Evolutionary conservation across 2,888 invertebrate species (phyloP).

Genomic region (Plagodis pulveraria): DNA sequence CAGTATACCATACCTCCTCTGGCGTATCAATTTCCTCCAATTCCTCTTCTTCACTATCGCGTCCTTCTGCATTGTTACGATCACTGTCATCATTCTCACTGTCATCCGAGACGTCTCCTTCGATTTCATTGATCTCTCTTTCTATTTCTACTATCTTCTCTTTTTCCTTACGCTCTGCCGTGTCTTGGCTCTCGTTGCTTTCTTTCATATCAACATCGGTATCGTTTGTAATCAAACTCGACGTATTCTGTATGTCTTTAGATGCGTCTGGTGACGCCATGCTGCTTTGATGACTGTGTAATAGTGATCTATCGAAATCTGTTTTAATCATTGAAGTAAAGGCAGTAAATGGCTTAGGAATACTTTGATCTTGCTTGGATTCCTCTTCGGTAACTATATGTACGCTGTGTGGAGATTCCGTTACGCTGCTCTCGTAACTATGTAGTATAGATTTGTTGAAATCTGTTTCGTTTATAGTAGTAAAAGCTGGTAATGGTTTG

Average conservation of each 20-base stretch:
- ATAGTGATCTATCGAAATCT: slow-evolving; percentile 62
- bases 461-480: slow-evolving; percentile 57
- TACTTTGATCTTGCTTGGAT: slow-evolving; percentile 35
- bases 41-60: slow-evolving; percentile 32
- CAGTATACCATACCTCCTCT: slow-evolving; percentile 37
- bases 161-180: slow-evolving; percentile 66
- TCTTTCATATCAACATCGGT: slow-evolving; percentile 61
- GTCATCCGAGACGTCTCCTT: slow-evolving; percentile 67
- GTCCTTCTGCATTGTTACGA: slow-evolving; percentile 10
- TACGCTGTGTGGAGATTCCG: slow-evolving; percentile 47
- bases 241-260: slow-evolving; percentile 44
- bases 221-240: slow-evolving; percentile 73
- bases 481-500: slow-evolving; percentile 57
- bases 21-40: slow-evolving; percentile 28
- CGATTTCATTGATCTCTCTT: slow-evolving; percentile 75
- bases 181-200: slow-evolving; percentile 30
- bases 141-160: slow-evolving; percentile 74
- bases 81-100: slow-evolving; percentile 36
- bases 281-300: slow-evolving; percentile 61
- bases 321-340: slow-evolving; percentile 56
- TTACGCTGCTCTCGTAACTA: slow-evolving; percentile 59
- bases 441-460: slow-evolving; percentile 64
- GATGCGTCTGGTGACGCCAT: slow-evolving; percentile 45
- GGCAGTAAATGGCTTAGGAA: slow-evolving; percentile 44
- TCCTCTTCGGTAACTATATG: slow-evolving; percentile 40